Percentiles rank a stretch among this genome's conserved stretches.
Evolutionary conservation across 2,888 invertebrate species (phyloP).

Genomic region (Melinaea menophilus): DNA sequence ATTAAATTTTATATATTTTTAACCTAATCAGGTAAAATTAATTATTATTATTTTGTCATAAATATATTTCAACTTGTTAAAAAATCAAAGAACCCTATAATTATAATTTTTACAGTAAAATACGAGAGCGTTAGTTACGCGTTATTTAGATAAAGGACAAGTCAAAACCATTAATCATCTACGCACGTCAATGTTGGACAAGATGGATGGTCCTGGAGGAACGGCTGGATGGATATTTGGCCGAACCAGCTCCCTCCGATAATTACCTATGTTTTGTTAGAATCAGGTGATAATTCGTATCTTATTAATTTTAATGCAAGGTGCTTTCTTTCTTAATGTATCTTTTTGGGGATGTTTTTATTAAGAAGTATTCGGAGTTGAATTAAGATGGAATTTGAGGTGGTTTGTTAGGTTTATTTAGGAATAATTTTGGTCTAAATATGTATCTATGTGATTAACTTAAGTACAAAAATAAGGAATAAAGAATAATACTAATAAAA

Average conservation of each 20-base stretch:
- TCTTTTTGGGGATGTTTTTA: constrained; percentile 4
- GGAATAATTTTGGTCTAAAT: too few species aligned
- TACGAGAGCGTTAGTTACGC: constrained; percentile 4
- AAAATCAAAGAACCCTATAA: not conserved
- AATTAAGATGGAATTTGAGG: too few species aligned
- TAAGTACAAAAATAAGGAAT: too few species aligned
- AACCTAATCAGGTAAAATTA: too few species aligned
- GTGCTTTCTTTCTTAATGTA: constrained; percentile 23
- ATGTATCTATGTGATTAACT: too few species aligned
- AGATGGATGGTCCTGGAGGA: constrained; percentile 37
- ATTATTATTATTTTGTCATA: too few species aligned
- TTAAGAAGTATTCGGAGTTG: too few species aligned
- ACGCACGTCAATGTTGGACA: constrained; percentile 43
- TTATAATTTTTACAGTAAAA: constrained; percentile 5
- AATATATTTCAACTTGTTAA: too few species aligned
- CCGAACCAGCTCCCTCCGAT: constrained; percentile 37
- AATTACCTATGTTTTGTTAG: constrained; percentile 39
- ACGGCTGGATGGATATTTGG: constrained; percentile 24
- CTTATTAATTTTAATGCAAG: constrained; percentile 34
- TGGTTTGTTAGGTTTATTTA: too few species aligned
- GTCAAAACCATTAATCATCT: constrained; percentile 47
- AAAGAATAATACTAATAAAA: too few species aligned
- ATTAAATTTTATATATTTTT: too few species aligned
- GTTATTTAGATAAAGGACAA: constrained; percentile 40
- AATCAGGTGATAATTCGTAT: constrained; percentile 40